Evolutionary conservation across 2,888 invertebrate genomes (phyloP), one percentile per base, ranked within the genome.

Genomic region (Sisyra nigra): DNA sequence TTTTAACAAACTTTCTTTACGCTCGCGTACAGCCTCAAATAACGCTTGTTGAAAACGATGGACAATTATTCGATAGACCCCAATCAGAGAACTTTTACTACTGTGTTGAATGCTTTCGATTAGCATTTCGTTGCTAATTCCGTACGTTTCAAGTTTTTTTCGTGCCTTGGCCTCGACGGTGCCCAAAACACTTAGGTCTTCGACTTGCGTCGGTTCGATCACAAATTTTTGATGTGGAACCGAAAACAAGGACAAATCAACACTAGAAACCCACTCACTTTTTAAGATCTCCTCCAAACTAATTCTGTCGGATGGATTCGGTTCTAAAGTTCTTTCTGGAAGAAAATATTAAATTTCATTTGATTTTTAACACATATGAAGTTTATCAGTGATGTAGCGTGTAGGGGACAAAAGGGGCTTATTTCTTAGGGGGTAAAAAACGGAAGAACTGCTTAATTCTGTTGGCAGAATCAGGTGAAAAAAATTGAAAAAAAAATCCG

Each of bases 61-160:
- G 47, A 80, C 65, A 30, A 80, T 65, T 46, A 83, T 80, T 35
- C 82, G 65, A 58, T 80, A 83, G 38, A 77, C 74, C 8, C 81
- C 81, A 38, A 77, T 75, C 31, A 81, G 67, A 48, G 75, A 70
- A 51, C 73, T 76, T 40, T 74, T 63, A 2, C 76, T 74, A 24
- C 78, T 76, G 47, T 69, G 68, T 33, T 63, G 62, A 14, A 66
- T 60, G 14, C 72, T 65, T 31, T 67, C 63, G 41, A 66, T 62
- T 36, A 80, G 57, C 66, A 74, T 71, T 44, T 68, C 67, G 1
- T 68, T 61, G 10, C 63, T 67, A 31, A 81, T 73, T 1, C 80
- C 80, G 32, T 76, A 59, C 17, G 68, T 67, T 41, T 63, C 57
- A 36, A 79, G 57, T 42, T 67, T 60, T 46, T 65, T 61, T 5